These are phyloP conservation scores for Donacobius atricapilla DNA, from an alignment of 2,113 vertebrate genomes.

Conservation along the genomic window DNA sequence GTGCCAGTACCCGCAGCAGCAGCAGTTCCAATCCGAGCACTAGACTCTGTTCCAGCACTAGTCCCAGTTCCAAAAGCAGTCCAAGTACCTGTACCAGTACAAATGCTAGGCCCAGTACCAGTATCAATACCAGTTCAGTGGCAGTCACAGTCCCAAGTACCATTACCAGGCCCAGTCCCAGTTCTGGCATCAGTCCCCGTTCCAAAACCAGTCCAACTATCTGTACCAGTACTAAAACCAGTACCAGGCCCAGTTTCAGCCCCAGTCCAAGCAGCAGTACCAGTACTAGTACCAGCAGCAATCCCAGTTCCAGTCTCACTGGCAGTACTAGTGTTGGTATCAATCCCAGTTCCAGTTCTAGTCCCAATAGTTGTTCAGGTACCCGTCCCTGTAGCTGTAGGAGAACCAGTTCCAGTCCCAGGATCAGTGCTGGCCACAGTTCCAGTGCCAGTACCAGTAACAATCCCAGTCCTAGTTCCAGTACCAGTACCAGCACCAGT, in stretches of 20 bases:
- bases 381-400: background rate
- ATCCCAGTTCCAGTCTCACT: background rate
- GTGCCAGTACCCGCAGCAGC: no score
- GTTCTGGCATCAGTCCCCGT: rapidly evolving
- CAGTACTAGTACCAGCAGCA: background rate
- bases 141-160: background rate
- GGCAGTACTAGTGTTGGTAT: rapidly evolving
- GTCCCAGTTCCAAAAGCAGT: background rate
- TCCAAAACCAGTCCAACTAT: background rate
- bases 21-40: background rate
- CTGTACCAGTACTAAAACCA: background rate
- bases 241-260: background rate
- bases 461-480: background rate
- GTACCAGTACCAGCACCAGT: background rate
- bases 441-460: background rate
- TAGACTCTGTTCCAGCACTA: background rate
- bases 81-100: no score
- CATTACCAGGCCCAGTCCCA: background rate
- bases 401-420: no score
- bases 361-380: background rate
- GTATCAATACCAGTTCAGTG: background rate
- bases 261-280: background rate
- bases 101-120: no score
- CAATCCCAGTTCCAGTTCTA: background rate
- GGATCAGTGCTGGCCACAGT: background rate